Base-by-base conservation (phyloP, 2,797 vertebrate genomes). In the Oryzias sinensis region DNA sequence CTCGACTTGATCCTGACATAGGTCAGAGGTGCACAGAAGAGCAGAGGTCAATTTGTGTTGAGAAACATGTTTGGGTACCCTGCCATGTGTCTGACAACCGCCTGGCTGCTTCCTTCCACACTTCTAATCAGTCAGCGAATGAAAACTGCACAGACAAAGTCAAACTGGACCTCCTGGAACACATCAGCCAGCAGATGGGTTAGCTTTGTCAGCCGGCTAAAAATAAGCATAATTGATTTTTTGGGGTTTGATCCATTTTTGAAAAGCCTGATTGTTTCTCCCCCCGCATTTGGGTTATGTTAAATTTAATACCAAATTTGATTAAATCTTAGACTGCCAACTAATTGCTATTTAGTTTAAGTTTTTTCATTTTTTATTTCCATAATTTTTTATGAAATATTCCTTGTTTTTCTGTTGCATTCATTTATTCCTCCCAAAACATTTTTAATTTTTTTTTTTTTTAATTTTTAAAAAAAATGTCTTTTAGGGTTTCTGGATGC, bases 91-190 rank as follows among this genome's bases (percentile, higher is more conserved):
- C 63, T 62, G 53, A 68, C 41, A 59, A 51, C 51, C 62, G 58
- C 56, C 49, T 59, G 41, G 48, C 63, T 70, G 60, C 67, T 77
- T 42, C 70, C 59, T 53, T 66, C 61, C 68, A 69, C 64, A 76
- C 46, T 18, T 65, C 59, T 74, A 78, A 84, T 77, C 59, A 81
- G 54, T 70, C 53, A 70, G 47, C 71, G 73, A 78, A 65, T 72
- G 70, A 68, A 50, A 56, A 70, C 51, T 70, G 51, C 53, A 52
- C 24, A 27, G 64, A 20, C 3, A 8, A 52, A 40, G 53, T 54
- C 73, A 64, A 56, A 59, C 76, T 69, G 49, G 6, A 54, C 49
- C 33, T 62, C 62, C 77, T 85, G 81, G 72, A 80, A 66, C 51
- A 61, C 62, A 80, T 82, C 74, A 81, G 9, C 42, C 40, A 27